Conservation (phyloP, 2,888 invertebrate genomes). For the Ochropacha duplaris region DNA sequence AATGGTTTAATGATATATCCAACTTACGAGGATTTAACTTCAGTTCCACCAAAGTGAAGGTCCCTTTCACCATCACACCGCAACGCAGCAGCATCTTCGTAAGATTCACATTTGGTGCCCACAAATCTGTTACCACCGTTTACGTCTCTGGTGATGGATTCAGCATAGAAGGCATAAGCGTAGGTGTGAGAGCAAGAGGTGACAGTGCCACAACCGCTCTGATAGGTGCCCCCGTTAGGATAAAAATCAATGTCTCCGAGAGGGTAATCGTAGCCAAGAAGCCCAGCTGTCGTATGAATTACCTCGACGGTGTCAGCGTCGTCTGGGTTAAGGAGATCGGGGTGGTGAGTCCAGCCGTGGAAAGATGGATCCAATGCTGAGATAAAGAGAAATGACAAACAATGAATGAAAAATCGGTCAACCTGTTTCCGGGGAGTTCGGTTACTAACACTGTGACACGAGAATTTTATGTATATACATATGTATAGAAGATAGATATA, state of each 20-base stretch:
- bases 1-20: background rate
- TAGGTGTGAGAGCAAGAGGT: slow-evolving; percentile 54
- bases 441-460: too few species aligned
- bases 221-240: slow-evolving; percentile 64
- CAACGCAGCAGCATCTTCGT: slow-evolving; percentile 44
- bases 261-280: slow-evolving; percentile 61
- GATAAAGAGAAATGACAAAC: slow-evolving; percentile 14
- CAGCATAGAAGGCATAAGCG: slow-evolving; percentile 60
- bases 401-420: too few species aligned
- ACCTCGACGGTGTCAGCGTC: slow-evolving; percentile 70
- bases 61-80: slow-evolving; percentile 51
- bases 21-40: slow-evolving; percentile 50
- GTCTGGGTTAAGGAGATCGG: slow-evolving; percentile 46
- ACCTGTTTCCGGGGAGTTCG: too few species aligned
- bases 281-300: slow-evolving; percentile 62
- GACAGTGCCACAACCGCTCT: slow-evolving; percentile 54
- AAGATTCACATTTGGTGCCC: slow-evolving; percentile 58
- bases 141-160: slow-evolving; percentile 50
- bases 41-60: slow-evolving; percentile 57
- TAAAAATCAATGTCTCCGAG: slow-evolving; percentile 72
- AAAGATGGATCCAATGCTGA: slow-evolving; percentile 73
- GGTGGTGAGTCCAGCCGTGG: slow-evolving; percentile 68
- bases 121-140: slow-evolving; percentile 48
- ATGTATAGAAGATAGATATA: too few species aligned
- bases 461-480: too few species aligned